Conservation (phyloP, 2,888 invertebrate genomes). For the Ormyrus pomaceus region DNA sequence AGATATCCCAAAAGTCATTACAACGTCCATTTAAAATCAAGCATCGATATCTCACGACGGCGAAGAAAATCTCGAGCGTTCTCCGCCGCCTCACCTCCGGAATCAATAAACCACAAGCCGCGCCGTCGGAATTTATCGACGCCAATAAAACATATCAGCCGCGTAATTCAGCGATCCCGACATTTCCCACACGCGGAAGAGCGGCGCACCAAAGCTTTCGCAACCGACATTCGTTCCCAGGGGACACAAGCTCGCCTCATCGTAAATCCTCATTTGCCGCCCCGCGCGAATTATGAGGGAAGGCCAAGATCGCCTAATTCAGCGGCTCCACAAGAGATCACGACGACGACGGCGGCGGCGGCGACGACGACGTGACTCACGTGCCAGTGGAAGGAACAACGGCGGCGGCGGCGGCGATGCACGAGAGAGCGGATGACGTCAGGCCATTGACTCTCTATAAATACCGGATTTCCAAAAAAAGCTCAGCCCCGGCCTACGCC, state of each 20-base stretch:
- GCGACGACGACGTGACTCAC: conserved; percentile 53
- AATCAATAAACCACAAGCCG: no score
- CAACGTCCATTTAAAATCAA: no score
- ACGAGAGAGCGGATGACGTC: conserved; percentile 63
- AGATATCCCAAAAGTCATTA: no score
- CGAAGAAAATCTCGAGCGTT: no score
- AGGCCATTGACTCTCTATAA: conserved; percentile 69
- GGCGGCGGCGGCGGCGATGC: background rate
- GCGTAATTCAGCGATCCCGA: background rate
- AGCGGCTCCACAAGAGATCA: conserved; percentile 22
- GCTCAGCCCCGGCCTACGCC: conserved; percentile 62
- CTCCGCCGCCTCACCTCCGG: no score
- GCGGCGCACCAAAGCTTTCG: conserved; percentile 28
- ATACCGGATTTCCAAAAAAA: conserved; percentile 68
- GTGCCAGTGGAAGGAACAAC: conserved; percentile 37
- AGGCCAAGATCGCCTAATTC: conserved; percentile 58
- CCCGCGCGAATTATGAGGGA: conserved; percentile 1
- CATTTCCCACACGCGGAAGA: background rate
- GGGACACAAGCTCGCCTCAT: conserved; percentile 7
- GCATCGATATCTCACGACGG: no score
- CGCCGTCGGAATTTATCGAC: background rate
- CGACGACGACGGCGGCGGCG: conserved; percentile 37
- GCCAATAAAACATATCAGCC: background rate
- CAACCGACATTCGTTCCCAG: conserved; percentile 49
- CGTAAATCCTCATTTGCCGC: conserved; percentile 55